A percentile compares a stretch with the other conserved stretches of the same genome.
Evolutionary conservation across 2,113 vertebrate species (phyloP).

Genomic region (Platichthys flesus): DNA sequence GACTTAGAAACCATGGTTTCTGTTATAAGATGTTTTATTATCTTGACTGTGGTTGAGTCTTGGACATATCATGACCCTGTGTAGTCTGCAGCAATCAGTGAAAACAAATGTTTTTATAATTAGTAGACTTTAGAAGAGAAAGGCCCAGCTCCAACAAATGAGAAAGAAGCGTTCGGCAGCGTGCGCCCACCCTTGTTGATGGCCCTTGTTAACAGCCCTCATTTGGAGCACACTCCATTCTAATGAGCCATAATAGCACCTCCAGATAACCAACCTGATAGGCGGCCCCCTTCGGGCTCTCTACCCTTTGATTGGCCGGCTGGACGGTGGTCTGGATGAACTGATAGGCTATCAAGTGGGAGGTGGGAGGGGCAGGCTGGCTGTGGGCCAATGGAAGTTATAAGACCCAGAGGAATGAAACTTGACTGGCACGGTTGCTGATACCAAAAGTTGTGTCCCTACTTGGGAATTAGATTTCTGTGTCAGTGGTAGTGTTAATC

Average conservation of each 20-base stretch:
- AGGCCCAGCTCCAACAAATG: slow-evolving; percentile 4
- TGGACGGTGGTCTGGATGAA: slow-evolving; percentile 53
- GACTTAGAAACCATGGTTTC: too few species aligned
- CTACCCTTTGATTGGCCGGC: slow-evolving; percentile 62
- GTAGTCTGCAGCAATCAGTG: slow-evolving; percentile 5
- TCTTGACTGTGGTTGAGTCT: not conserved
- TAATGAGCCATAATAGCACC: slow-evolving; percentile 83
- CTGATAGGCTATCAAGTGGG: slow-evolving; percentile 69
- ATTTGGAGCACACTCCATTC: slow-evolving; percentile 77
- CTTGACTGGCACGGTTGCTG: slow-evolving; percentile 5
- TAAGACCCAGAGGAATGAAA: slow-evolving; percentile 65
- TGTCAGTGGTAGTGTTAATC: too few species aligned
- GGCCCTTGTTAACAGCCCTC: slow-evolving; percentile 49
- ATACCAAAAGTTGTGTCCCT: slow-evolving; percentile 3
- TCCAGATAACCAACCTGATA: slow-evolving; percentile 80
- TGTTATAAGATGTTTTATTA: too few species aligned
- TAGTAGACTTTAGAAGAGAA: not conserved
- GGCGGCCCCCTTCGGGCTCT: slow-evolving; percentile 65
- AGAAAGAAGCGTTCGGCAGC: slow-evolving; percentile 26
- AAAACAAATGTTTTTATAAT: not conserved
- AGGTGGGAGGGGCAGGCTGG: slow-evolving; percentile 68
- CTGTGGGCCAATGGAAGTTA: slow-evolving; percentile 64
- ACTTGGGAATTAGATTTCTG: slow-evolving; percentile 13
- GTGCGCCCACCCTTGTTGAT: slow-evolving; percentile 70
- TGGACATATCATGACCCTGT: too few species aligned